Evolutionary conservation across 2,797 vertebrate genomes (phyloP), one percentile per base, ranked within the genome.

Genomic region (Phataginus tetradactyla): DNA sequence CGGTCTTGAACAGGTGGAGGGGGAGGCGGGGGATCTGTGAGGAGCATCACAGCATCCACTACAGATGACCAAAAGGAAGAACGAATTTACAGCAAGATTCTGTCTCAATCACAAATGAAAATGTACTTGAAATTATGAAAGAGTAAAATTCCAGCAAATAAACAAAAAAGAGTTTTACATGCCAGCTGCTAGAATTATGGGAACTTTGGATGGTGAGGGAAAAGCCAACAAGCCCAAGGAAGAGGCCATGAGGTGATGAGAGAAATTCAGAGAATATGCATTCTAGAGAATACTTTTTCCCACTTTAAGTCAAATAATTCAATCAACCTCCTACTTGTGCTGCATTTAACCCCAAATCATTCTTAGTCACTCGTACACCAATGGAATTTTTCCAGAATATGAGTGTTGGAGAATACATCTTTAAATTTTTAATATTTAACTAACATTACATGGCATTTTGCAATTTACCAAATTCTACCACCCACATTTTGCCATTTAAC

Each of bases 121-220:
- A 83, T 87, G 34, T n/a, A 89, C 5, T 69, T 87, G 51, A 95
- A 94, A 95, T 59, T 83, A 86, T 42, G 20, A 94, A 93, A 79
- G 10, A 83, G 18, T 18, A 74, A 86, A 92, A 74, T 85, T 53
- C 29, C 23, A 87, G 45, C n/a, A 75, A 86, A 55, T 92, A 92
- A 87, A 91, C 61, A 78, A 81, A 64, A 20, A 80, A 68, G 2
- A 72, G 37, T 42, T 87, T 89, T 59, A 59, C 92, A 86, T 55
- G 32, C 20, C 59, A 86, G 80, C 17, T 49, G 29, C 32, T 75
- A 1, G 34, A 95, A 84, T 90, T 93, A 80, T 25, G 21, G 21
- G 75, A 69, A 69, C 13, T 71, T 92, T 66, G 80, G 59, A 75
- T 77, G 34, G 32, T 23, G 18, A 84, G 29, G 61, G 32, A 83